Evolutionary conservation across 2,888 invertebrate species (phyloP).

Genomic region (Eledone cirrhosa): DNA sequence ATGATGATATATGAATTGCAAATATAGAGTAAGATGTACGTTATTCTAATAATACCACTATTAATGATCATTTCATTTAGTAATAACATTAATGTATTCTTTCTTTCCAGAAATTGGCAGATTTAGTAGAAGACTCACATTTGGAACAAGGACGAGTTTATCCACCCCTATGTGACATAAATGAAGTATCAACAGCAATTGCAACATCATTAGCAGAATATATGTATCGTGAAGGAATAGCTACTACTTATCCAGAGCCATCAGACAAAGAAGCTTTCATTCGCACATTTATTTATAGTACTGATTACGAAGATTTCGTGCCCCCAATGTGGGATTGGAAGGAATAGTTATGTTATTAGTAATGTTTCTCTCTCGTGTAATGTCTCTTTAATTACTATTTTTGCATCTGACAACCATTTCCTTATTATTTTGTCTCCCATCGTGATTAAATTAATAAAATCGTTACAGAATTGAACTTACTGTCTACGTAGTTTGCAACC

Average conservation of each 20-base stretch:
- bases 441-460: too few relatives aligned
- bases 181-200: constrained; percentile 86
- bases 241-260: constrained; percentile 71
- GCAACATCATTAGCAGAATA: constrained; percentile 83
- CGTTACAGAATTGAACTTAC: too few relatives aligned
- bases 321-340: constrained; percentile 69
- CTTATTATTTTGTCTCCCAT: too few relatives aligned
- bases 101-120: constrained; percentile 76
- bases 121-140: constrained; percentile 82
- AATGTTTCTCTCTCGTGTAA: too few relatives aligned
- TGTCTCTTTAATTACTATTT: too few relatives aligned
- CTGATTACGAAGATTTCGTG: constrained; percentile 68
- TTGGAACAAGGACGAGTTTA: constrained; percentile 87
- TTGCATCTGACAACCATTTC: too few relatives aligned
- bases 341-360: not conserved
- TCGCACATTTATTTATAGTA: constrained; percentile 52
- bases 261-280: constrained; percentile 70
- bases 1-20: too few relatives aligned
- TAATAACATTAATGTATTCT: not conserved
- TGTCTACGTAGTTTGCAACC: too few relatives aligned
- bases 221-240: constrained; percentile 75
- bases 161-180: constrained; percentile 85
- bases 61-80: too few relatives aligned
- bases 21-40: too few relatives aligned
- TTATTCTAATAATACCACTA: too few relatives aligned